Evolutionary conservation across 2,888 invertebrate genomes (phyloP).

Genomic region (Diarsia rubi): DNA sequence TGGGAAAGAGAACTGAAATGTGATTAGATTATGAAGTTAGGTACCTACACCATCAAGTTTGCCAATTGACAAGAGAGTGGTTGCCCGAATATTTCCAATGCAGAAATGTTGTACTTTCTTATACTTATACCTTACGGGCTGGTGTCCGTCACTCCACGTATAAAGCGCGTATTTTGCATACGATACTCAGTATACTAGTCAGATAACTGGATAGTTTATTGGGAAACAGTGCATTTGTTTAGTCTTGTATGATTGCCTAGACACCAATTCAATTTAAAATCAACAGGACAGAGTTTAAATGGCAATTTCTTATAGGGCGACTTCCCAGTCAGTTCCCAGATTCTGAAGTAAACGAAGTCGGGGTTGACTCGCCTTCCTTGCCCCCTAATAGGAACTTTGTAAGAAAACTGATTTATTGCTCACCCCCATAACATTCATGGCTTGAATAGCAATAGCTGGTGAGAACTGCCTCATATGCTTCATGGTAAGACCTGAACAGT

Average conservation of each 20-base stretch:
- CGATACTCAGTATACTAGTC: no score
- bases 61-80: background rate
- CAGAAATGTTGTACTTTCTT: background rate
- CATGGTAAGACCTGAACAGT: constrained; percentile 93
- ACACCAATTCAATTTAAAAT: background rate
- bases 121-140: no score
- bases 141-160: no score
- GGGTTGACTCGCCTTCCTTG: background rate
- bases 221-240: background rate
- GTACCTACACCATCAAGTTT: background rate
- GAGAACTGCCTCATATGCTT: constrained; percentile 93
- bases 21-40: background rate
- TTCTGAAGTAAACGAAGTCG: background rate
- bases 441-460: constrained; percentile 92
- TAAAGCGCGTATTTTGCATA: no score
- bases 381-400: background rate
- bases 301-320: background rate
- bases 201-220: background rate
- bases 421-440: constrained; percentile 93
- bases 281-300: background rate
- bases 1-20: constrained; percentile 93
- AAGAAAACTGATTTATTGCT: constrained; percentile 62
- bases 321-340: background rate
- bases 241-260: background rate
- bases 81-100: background rate